These are phyloP conservation scores for Odontomyia ornata DNA, from an alignment of 2,888 invertebrate genomes.

Conservation along the genomic window DNA sequence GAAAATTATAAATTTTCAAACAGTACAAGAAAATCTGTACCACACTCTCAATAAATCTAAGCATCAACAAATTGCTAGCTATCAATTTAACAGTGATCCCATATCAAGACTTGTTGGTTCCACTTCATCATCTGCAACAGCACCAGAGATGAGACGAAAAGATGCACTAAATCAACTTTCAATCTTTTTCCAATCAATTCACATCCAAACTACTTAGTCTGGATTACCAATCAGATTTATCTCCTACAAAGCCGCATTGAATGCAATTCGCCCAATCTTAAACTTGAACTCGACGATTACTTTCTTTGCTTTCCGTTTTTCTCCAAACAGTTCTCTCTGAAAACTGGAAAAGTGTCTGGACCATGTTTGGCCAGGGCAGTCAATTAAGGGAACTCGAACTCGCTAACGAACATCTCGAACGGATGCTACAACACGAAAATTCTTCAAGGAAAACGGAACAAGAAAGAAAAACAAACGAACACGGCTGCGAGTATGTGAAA, in stretches of 20 bases:
- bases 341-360: slow-evolving; percentile 13
- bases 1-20: too few species aligned
- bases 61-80: too few species aligned
- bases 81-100: too few species aligned
- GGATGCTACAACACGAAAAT: too few species aligned
- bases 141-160: too few species aligned
- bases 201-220: not conserved
- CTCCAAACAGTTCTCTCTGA: not conserved
- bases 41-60: too few species aligned
- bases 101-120: too few species aligned
- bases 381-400: not conserved
- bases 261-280: not conserved
- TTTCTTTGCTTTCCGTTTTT: slow-evolving; percentile 17
- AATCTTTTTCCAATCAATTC: not conserved
- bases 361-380: not conserved
- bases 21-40: too few species aligned
- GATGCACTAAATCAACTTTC: slow-evolving; percentile 10
- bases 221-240: slow-evolving; percentile 2
- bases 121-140: too few species aligned
- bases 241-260: not conserved
- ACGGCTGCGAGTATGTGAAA: not conserved
- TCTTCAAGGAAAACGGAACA: not conserved
- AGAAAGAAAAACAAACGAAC: not conserved
- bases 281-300: slow-evolving; percentile 17
- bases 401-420: too few species aligned